phyloP scores from a whole-genome alignment of 2,797 vertebrate species.

The Propithecus deckenii region DNA sequence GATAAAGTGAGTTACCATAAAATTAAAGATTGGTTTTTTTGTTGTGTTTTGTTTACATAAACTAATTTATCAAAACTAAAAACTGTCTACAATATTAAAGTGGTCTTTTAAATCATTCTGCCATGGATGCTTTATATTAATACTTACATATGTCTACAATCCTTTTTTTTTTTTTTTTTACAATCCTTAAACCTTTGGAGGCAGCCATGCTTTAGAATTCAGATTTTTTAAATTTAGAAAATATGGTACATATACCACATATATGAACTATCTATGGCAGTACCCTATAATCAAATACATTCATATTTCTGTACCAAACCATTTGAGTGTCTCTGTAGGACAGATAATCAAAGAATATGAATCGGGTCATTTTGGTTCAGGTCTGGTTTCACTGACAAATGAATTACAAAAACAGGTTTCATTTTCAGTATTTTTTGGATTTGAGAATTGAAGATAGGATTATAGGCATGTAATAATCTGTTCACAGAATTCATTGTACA shows the following conservation, averaged over 20 bases:
- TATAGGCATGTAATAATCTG: background rate
- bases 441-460: constrained; percentile 5
- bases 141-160: background rate
- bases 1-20: background rate
- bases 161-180: background rate
- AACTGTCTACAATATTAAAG: background rate
- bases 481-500: background rate
- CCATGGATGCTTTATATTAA: background rate
- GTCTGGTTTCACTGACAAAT: constrained; percentile 20
- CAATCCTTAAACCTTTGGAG: background rate
- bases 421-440: constrained; percentile 19
- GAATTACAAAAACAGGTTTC: constrained; percentile 31
- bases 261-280: background rate
- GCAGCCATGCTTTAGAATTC: background rate
- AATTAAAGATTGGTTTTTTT: background rate
- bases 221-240: background rate
- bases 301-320: constrained; percentile 14
- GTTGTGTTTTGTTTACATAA: constrained; percentile 28
- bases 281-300: background rate
- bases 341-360: background rate
- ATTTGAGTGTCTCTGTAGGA: background rate
- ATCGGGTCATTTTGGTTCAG: background rate
- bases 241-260: background rate
- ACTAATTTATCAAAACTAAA: constrained; percentile 34
- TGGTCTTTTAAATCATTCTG: background rate